Conservation (phyloP, 2,888 invertebrate genomes). For the Enchytraeus crypticus region DNA sequence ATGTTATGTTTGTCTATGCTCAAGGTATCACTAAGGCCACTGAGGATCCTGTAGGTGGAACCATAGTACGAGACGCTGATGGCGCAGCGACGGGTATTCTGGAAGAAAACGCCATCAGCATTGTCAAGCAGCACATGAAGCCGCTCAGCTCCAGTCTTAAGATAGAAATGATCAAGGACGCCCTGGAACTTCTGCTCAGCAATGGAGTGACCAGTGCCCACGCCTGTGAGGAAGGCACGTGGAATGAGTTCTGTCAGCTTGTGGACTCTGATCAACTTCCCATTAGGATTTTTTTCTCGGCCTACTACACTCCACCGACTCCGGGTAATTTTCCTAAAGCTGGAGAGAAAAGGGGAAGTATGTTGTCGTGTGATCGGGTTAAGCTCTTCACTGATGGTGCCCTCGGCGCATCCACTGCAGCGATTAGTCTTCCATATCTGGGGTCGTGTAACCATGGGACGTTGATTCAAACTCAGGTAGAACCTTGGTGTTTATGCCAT, state of each 20-base stretch:
- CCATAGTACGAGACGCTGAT: conserved; percentile 19
- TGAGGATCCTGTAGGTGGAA: conserved; percentile 16
- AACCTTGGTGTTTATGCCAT: too few relatives aligned
- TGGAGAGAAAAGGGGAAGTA: conserved; percentile 7
- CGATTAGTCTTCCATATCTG: conserved; percentile 22
- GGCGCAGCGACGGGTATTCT: conserved; percentile 21
- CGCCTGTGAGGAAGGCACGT: conserved; percentile 20
- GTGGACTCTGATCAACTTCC: conserved; percentile 18
- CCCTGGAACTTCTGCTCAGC: conserved; percentile 13
- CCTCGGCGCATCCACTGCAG: conserved; percentile 24
- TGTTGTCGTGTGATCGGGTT: conserved; percentile 21
- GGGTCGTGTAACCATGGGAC: conserved; percentile 11
- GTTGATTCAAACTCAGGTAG: conserved; percentile 19
- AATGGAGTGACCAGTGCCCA: conserved; percentile 25
- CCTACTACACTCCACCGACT: conserved; percentile 1
- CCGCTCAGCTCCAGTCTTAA: conserved; percentile 4
- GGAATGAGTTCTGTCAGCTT: conserved; percentile 22
- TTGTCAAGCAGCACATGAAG: not conserved
- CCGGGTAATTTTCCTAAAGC: conserved; percentile 14
- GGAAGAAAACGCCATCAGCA: conserved; percentile 15
- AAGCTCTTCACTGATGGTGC: conserved; percentile 26
- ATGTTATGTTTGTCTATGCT: not conserved
- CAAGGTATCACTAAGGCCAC: conserved; percentile 13
- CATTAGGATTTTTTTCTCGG: conserved; percentile 23
- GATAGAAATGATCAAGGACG: conserved; percentile 9